Evolutionary conservation across 2,888 invertebrate genomes (phyloP), one percentile per base, ranked within the genome.

Genomic region (Eristalis tenax): DNA sequence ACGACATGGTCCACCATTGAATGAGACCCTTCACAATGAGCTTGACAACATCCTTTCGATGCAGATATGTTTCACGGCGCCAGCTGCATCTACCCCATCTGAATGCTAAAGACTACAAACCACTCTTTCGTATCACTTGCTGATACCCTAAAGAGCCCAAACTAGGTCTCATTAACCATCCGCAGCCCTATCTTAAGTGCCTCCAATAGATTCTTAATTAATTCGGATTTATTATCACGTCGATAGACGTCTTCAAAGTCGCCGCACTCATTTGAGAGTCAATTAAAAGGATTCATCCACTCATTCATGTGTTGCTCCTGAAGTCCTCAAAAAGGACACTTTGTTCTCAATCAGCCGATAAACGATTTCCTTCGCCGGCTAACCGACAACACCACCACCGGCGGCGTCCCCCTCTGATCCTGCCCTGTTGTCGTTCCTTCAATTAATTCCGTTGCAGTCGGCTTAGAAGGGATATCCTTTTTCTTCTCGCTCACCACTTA

Each of bases 391-490:
- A 38, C n/a, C 18, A 78, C 3, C 13, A 15, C 26, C 40, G 38
- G 50, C 40, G 18, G 11, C 15, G 61, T 26, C 15, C 50, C 32
- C 75, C 59, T 11, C 82, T 86, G 69, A 82, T 82, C 64, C 23
- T 43, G 15, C 32, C 56, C 57, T 22, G 57, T 56, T 65, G 68
- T 64, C 26, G 43, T 68, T 35, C 18, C 22, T 40, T 22, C 69
- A 86, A 78, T 78, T 78, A 78, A 86, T 82, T 86, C 22, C 32
- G 26, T 75, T 73, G 71, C 80, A 71, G 61, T 84, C 71, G 66
- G 28, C 59, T 59, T 35, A 1, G 22, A 83, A 23, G n/a, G 28
- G 43, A 40, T 68, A 76, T 80, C 77, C 73, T 77, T 69, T 71
- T 76, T 43, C 61, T 11, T 22, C n/a, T 11, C 10, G 10, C 11